Percentiles rank a stretch among this genome's conserved stretches.
Conservation (phyloP, 2,888 invertebrate genomes). For the Pyrochroa serraticornis region DNA sequence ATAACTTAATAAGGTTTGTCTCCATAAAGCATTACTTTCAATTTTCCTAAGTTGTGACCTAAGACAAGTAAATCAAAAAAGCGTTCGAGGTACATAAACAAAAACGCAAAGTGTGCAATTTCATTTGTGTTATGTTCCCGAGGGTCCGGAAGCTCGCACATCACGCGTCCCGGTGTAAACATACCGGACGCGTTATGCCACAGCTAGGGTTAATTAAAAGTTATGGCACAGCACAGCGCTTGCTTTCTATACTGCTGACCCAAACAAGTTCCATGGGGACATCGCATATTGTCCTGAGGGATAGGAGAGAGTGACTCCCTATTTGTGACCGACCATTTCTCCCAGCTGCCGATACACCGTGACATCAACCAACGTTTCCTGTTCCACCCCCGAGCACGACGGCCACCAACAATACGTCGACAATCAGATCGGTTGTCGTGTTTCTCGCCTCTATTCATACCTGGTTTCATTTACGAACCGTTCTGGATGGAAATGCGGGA, state of each 20-base stretch:
- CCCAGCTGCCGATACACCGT: conserved; percentile 5
- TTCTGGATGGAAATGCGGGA: conserved; percentile 1
- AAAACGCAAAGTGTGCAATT: conserved; percentile 1
- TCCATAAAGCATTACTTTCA: no score
- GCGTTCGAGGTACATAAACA: neutral
- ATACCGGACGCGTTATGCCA: conserved; percentile 14
- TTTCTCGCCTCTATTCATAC: conserved; percentile 8
- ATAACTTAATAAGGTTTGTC: no score
- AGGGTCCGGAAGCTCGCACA: conserved; percentile 15
- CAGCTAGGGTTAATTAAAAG: conserved; percentile 44
- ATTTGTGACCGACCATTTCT: conserved; percentile 2
- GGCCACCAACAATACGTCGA: conserved; percentile 10
- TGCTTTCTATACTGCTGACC: conserved; percentile 43
- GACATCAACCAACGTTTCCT: conserved; percentile 10
- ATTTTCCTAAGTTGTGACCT: no score
- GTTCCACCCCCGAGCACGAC: conserved; percentile 4
- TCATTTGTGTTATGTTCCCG: conserved; percentile 10
- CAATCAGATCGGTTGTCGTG: conserved; percentile 20
- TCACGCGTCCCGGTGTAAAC: conserved; percentile 17
- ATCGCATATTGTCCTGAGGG: conserved; percentile 22
- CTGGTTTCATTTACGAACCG: conserved; percentile 8
- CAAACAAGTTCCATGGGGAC: conserved; percentile 31
- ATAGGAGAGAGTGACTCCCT: conserved; percentile 2
- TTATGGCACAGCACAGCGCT: conserved; percentile 40
- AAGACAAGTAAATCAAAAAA: no score